Evolutionary conservation across 2,797 vertebrate species (phyloP).

Genomic region (Anguilla pacifica): DNA sequence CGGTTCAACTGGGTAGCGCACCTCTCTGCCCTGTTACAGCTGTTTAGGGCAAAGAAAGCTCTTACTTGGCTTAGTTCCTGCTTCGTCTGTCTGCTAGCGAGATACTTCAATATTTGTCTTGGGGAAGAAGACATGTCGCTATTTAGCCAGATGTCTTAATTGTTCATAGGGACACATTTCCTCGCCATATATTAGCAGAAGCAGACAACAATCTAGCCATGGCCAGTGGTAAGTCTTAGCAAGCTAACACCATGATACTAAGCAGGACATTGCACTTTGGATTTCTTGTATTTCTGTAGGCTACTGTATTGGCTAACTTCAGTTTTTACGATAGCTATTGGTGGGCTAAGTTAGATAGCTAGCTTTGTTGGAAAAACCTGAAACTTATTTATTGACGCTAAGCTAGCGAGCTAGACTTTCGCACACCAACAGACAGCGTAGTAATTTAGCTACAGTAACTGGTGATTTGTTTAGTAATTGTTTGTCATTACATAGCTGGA

Average conservation of each 20-base stretch:
- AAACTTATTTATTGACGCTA: background rate
- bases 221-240: slow-evolving; percentile 60
- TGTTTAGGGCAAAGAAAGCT: background rate
- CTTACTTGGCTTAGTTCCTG: background rate
- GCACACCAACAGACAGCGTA: no score
- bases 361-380: background rate
- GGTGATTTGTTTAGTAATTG: no score
- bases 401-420: background rate
- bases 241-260: background rate
- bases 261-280: background rate
- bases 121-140: background rate
- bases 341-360: background rate
- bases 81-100: background rate
- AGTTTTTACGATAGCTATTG: background rate
- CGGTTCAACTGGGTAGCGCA: slow-evolving; percentile 6
- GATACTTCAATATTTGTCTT: background rate
- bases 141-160: background rate
- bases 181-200: background rate
- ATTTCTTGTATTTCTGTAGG: background rate
- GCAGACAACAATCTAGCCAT: slow-evolving; percentile 42
- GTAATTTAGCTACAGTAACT: background rate
- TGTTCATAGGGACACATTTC: background rate
- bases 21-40: background rate
- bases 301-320: background rate
- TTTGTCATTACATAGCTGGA: no score